Base-by-base conservation (phyloP, 2,797 vertebrate species). In the Muscicapa comitata region DNA sequence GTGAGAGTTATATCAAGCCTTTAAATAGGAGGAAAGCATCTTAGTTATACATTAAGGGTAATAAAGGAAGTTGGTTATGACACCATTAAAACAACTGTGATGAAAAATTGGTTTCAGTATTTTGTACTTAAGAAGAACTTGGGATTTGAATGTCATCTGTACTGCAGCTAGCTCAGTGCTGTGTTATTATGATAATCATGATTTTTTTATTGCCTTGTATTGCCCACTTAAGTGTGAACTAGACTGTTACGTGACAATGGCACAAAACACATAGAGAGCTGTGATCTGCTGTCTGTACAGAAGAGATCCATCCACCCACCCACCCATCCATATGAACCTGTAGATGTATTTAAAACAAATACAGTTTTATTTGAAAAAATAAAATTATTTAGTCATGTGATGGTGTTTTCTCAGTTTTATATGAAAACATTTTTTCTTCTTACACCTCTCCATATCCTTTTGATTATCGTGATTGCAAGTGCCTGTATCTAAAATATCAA, bases 1-100 rank as follows among this genome's bases (percentile, higher is more conserved):
- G 51, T 66, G 59, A 78, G 51, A 89, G 59, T 74, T 87, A 53
- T 29, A 79, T 35, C 59, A 55, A 82, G 37, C 45, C 45, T 89
- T 95, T 89, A 94, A 90, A 88, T 76, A 77, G 84, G 67, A 92
- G 66, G 71, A 97, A 91, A 77, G 45, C 74, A 58, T 83, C 71
- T 82, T 92, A 93, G 92, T 94, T 82, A 74, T 81, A 93, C 86
- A 87, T 95, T 93, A 94, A 82, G 55, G 43, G 37, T 55, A 91
- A 93, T 96, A 94, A 92, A 95, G 72, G 84, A 92, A 94, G 78
- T 93, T 95, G 59, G 53, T 97, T 96, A 96, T 63, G 78, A 85
- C 54, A 95, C 92, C 48, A 53, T 93, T 96, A 93, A 93, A 95
- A 88, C 59, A 92, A 73, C 31, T 53, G 43, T 4, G 4, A 70